A percentile compares a stretch with the other conserved stretches of the same genome.
Conservation (phyloP, 30 jellyfish, hydroid and myxozoan genomes). For the Mastigias papua region DNA sequence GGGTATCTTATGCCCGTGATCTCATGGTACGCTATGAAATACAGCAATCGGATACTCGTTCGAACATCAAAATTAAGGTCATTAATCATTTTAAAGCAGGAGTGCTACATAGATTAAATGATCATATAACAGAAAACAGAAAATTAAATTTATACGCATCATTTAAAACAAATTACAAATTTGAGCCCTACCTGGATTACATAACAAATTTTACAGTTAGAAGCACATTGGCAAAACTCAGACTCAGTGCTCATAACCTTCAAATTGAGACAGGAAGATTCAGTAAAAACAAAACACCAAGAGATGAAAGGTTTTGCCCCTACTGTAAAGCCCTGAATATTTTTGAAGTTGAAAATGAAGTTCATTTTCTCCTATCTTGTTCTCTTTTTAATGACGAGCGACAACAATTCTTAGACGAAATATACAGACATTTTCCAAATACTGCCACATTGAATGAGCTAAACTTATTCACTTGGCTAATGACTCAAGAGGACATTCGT, state of each 20-base stretch:
- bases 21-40: conserved; percentile 28
- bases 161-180: conserved; percentile 39
- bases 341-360: conserved; percentile 36
- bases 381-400: conserved; percentile 42
- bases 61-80: conserved; percentile 25
- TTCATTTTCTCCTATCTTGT: conserved; percentile 24
- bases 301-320: conserved; percentile 53
- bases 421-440: conserved; percentile 2
- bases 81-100: conserved; percentile 10
- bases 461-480: too few species aligned
- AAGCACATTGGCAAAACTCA: conserved; percentile 32
- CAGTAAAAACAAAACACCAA: conserved; percentile 45
- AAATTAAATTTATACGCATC: conserved; percentile 22
- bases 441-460: conserved; percentile 24
- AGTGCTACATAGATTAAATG: conserved; percentile 20
- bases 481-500: too few species aligned
- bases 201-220: conserved; percentile 20
- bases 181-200: conserved; percentile 50
- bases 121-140: conserved; percentile 30
- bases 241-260: conserved; percentile 35
- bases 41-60: conserved; percentile 37
- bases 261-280: conserved; percentile 48
- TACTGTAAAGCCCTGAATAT: conserved; percentile 24
- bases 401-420: background rate
- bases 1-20: conserved; percentile 40